These are phyloP conservation scores for Ormia ochracea DNA, from an alignment of 2,888 invertebrate species.

Conservation along the genomic window DNA sequence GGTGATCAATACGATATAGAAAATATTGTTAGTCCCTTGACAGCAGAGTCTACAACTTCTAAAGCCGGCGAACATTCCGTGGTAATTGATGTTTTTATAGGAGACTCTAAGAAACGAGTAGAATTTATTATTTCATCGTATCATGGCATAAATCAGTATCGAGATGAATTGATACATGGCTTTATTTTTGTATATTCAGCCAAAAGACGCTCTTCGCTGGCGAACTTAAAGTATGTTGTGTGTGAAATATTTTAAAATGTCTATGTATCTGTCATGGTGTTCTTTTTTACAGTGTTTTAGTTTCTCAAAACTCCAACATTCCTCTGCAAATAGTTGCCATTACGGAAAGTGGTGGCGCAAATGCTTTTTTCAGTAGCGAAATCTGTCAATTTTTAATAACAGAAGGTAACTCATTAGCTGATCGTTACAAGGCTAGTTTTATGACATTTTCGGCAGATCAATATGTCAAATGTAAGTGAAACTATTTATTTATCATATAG, in stretches of 20 bases:
- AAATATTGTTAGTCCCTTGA: constrained; percentile 90
- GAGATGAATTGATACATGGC: constrained; percentile 95
- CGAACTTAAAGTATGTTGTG: constrained; percentile 87
- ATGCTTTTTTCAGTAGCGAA: constrained; percentile 93
- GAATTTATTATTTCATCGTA: constrained; percentile 95
- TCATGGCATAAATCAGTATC: constrained; percentile 94
- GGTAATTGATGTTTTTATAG: constrained; percentile 93
- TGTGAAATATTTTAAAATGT: too few relatives aligned
- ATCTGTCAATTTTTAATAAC: constrained; percentile 92
- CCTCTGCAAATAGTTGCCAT: constrained; percentile 96
- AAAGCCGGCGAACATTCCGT: constrained; percentile 84
- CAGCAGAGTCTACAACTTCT: constrained; percentile 88
- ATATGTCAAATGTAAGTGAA: constrained; percentile 87
- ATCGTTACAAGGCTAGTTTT: constrained; percentile 92
- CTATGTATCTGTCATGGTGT: too few relatives aligned
- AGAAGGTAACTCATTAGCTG: constrained; percentile 94
- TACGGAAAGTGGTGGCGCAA: constrained; percentile 92
- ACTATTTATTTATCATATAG: too few relatives aligned
- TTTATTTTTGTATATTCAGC: constrained; percentile 96
- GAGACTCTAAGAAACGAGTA: constrained; percentile 91
- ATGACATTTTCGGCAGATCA: constrained; percentile 91
- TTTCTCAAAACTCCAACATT: constrained; percentile 93
- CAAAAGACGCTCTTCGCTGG: constrained; percentile 94
- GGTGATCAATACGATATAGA: constrained; percentile 95
- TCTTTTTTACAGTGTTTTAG: constrained; percentile 84